Evolutionary conservation across 2,797 vertebrate genomes (phyloP), one percentile per base, ranked within the genome.

Genomic region (Tokudaia tokunoshimensis): DNA sequence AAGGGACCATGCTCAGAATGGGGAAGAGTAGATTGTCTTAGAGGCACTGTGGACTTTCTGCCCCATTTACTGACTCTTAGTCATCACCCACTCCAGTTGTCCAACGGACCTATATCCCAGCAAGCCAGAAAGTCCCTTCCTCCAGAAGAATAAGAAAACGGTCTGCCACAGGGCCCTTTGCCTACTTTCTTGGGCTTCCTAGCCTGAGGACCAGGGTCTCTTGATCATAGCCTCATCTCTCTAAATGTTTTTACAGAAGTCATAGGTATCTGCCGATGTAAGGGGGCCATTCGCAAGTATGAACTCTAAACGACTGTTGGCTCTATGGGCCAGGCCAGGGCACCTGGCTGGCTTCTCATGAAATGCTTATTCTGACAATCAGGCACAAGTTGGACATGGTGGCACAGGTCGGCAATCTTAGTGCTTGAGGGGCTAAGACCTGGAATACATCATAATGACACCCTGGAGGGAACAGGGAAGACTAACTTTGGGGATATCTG

Each of bases 21-120:
- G 29, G 50, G n/a, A 26, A 61, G n/a, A 59, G 52, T 6, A 44
- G 34, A 57, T 67, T 61, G 65, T 59, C 79, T 65, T 74, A 41
- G 59, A 83, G 70, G 14, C 47, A 89, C 78, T 85, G 92, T 72
- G 82, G 34, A 63, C 74, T 92, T 55, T 89, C 57, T 34, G 47
- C 3, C 75, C 24, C 6, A 10, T 52, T 94, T 91, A 34, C 59
- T 55, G 78, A 75, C 65, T 88, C 65, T 84, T 34, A 52, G 31
- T 34, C 17, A 17, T 63, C 44, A 19, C 15, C 47, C 13, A 85
- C 57, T 50, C 37, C 26, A 61, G 63, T 10, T 81, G 37, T 67
- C 88, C 6, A 11, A 55, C 1, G 4, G 31, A 24, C 65, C 34
- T 26, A 41, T 8, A n/a, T 59, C 31, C 84, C 61, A 47, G 22